These are phyloP conservation scores for Diorhabda sublineata DNA, from an alignment of 1,140 invertebrate genomes.

Conservation along the genomic window DNA sequence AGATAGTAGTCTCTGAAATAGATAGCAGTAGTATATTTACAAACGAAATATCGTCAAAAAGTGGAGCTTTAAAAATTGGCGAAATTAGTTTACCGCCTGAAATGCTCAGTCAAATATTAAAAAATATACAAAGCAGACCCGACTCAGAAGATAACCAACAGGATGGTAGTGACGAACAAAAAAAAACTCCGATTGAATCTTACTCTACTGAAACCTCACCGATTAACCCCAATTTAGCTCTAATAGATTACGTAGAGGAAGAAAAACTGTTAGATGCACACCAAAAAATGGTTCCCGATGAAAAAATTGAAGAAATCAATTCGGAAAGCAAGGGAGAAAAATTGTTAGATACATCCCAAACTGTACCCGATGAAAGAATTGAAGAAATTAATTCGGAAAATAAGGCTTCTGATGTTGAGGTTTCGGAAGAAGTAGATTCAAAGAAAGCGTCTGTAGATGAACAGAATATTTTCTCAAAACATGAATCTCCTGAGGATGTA, in stretches of 20 bases:
- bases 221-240: background rate
- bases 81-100: conserved; percentile 62
- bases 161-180: conserved; percentile 29
- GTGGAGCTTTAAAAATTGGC: conserved; percentile 58
- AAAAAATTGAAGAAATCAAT: background rate
- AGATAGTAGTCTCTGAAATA: conserved; percentile 74
- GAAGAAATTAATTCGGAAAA: background rate
- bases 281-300: background rate
- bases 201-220: conserved; percentile 4
- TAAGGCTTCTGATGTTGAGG: background rate
- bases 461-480: background rate
- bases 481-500: background rate
- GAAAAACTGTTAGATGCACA: background rate
- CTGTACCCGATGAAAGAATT: background rate
- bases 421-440: background rate
- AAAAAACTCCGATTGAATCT: conserved; percentile 44
- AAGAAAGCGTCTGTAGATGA: background rate
- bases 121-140: conserved; percentile 29
- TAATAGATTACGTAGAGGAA: background rate
- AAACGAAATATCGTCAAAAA: conserved; percentile 61
- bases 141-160: background rate
- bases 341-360: background rate
- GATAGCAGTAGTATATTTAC: conserved; percentile 66
- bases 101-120: conserved; percentile 58
- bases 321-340: too few relatives aligned